phyloP scores from a whole-genome alignment of 1,140 invertebrate species.

The Ceratosolen solmsi region DNA sequence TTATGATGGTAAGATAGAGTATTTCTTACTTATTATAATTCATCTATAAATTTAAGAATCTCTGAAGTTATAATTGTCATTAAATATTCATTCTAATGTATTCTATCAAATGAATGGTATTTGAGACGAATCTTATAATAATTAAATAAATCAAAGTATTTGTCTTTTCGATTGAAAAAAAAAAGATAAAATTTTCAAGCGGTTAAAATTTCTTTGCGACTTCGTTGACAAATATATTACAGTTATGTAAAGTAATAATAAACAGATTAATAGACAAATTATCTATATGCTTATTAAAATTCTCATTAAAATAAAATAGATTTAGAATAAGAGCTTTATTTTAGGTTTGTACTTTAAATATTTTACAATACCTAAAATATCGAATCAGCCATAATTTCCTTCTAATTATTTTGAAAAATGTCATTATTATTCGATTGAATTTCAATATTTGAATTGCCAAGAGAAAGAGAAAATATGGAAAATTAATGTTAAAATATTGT shows the following conservation, averaged over 20 bases:
- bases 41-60: too few species aligned
- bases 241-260: background rate
- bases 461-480: background rate
- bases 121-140: too few species aligned
- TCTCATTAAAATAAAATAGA: background rate
- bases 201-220: too few species aligned
- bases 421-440: conserved; percentile 6
- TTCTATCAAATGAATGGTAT: too few species aligned
- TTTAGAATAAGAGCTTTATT: background rate
- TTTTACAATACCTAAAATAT: background rate
- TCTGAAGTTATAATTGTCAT: too few species aligned
- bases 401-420: background rate
- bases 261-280: background rate
- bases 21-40: too few species aligned
- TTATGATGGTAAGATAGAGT: too few species aligned
- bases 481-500: background rate
- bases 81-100: too few species aligned
- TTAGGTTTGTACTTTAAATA: conserved; percentile 22
- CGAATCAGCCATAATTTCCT: background rate
- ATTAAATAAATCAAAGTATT: too few species aligned
- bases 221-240: background rate
- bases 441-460: conserved; percentile 3
- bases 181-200: too few species aligned
- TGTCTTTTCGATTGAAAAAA: too few species aligned
- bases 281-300: background rate